phyloP scores from a whole-genome alignment of 2,888 invertebrate genomes.

The Ametastegia equiseti region DNA sequence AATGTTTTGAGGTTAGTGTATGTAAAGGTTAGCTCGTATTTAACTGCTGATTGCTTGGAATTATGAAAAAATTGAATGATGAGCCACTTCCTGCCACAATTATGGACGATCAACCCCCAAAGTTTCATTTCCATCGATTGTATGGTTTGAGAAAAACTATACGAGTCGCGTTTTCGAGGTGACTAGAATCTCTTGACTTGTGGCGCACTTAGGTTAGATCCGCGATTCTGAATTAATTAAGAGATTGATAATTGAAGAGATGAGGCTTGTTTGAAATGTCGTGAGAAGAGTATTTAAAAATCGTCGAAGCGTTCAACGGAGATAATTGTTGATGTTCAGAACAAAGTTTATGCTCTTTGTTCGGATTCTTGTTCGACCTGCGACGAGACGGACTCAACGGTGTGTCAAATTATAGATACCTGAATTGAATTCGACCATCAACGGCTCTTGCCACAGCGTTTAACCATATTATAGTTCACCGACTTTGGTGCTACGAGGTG shows the following conservation, averaged over 20 bases:
- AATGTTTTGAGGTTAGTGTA: no score
- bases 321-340: background rate
- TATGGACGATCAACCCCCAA: no score
- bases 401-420: conserved; percentile 41
- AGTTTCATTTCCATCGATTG: no score
- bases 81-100: no score
- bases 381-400: conserved; percentile 30
- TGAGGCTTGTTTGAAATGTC: background rate
- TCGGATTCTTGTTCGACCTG: background rate
- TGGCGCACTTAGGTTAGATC: no score
- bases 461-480: conserved; percentile 34
- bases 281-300: background rate
- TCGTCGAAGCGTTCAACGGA: background rate
- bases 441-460: conserved; percentile 32
- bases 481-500: background rate
- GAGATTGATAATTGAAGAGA: background rate
- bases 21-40: no score
- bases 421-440: conserved; percentile 29
- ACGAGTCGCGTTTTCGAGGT: no score
- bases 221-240: no score
- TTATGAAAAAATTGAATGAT: no score
- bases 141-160: no score
- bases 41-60: no score
- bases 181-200: no score
- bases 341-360: conserved; percentile 17